These are phyloP conservation scores for Enteromius treurensis DNA, from an alignment of 2,797 vertebrate species.

Conservation along the genomic window DNA sequence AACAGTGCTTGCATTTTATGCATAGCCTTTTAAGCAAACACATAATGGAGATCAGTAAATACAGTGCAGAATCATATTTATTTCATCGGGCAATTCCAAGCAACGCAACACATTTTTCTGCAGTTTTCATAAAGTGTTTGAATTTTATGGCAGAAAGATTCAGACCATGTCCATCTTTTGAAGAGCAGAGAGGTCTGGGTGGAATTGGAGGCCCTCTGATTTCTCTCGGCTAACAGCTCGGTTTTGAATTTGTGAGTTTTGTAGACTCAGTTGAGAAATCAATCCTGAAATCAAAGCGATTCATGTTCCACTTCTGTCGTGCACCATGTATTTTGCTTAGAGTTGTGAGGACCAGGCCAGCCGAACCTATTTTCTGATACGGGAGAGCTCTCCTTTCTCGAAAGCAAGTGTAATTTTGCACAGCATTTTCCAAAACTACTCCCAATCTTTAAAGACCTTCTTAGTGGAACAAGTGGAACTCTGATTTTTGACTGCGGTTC, in stretches of 20 bases:
- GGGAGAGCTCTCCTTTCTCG: constrained; percentile 38
- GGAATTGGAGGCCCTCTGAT: constrained; percentile 48
- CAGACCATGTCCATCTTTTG: constrained; percentile 36
- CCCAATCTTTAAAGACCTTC: constrained; percentile 55
- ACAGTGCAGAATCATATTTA: neutral
- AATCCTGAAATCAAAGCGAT: constrained; percentile 64
- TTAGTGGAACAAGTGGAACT: constrained; percentile 42
- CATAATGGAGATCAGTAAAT: constrained; percentile 27
- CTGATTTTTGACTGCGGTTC: constrained; percentile 50
- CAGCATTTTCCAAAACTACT: constrained; percentile 40
- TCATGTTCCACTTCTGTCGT: constrained; percentile 55
- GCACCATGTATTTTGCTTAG: constrained; percentile 27
- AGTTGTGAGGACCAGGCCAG: constrained; percentile 36
- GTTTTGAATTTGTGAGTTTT: constrained; percentile 57
- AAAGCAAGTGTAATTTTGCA: constrained; percentile 59
- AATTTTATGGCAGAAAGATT: neutral
- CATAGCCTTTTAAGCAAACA: neutral
- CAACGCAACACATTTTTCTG: neutral
- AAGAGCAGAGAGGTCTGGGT: constrained; percentile 36
- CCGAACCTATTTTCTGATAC: constrained; percentile 57
- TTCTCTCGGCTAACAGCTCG: constrained; percentile 39
- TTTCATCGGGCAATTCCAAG: constrained; percentile 14
- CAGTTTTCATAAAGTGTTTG: constrained; percentile 1
- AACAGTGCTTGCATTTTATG: too few species aligned
- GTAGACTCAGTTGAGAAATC: constrained; percentile 58